Base-by-base conservation (phyloP, 2,888 invertebrate species). In the Ichneumoninae sp. region DNA sequence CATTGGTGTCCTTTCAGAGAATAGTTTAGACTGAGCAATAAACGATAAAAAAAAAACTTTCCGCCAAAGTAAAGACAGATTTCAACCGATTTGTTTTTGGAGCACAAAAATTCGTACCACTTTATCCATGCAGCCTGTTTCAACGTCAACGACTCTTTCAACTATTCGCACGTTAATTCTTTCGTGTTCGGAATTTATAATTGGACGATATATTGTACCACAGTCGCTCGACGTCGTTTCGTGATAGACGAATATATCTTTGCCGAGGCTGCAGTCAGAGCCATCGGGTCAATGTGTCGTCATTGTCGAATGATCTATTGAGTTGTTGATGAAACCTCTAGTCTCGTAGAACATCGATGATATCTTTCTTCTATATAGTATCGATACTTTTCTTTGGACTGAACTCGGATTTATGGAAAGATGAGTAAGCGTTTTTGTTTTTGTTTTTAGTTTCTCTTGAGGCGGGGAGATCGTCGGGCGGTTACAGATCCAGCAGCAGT, bases 391-490 rank as follows among this genome's bases (percentile, higher is more conserved):
- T 2, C 8, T 54, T 19, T 22, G 33, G 33, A 54, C 22, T 10
- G 10, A 54, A 54, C 8, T 22, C 26, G 40, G 26, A 30, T 72
- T 19, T 16, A 8, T 1, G 13, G 13, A 44, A 60, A 1, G n/a
- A 0, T 26, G 16, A 69, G 26, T 69, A 26, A 69, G 16, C 66
- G 10, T 10, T 7, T 36, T 10, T 10, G 7, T 40, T 16, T 19
- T 40, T n/a, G 36, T 65, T 65, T n/a, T 3, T 16, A 84, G 84
- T 50, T 69, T 74, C n/a, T 60, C 44, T 78, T 22, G 74, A 84
- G 1, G 84, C 81, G 8, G 50, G 26, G 30, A 62, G 52, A 33
- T 26, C 33, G 36, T 70, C 50, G 36, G 52, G 62, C 13, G 44
- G 60, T 19, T 13, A 22, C 5, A 54, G 75, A 7, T 52, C 36